Percentiles rank a stretch among this genome's conserved stretches.
These are phyloP conservation scores for Ptycholaimellus sp. DNA, from an alignment of 2,888 invertebrate genomes.

Conservation along the genomic window DNA sequence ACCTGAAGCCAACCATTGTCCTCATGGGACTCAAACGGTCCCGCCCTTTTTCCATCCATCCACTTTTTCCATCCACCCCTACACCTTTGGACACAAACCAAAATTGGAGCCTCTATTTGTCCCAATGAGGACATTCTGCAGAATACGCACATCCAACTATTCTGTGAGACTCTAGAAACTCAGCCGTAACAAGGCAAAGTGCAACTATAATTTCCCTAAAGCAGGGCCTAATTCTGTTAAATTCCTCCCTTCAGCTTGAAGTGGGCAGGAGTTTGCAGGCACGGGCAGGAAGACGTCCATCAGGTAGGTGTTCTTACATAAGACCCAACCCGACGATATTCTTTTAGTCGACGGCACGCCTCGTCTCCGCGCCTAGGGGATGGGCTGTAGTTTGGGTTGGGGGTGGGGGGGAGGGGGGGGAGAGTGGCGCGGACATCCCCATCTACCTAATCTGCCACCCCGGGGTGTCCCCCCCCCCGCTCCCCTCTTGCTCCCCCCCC, in stretches of 20 bases:
- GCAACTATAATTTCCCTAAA: too few species aligned
- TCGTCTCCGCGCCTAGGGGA: conserved; percentile 75
- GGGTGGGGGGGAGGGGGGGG: background rate
- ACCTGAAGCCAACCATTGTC: conserved; percentile 17
- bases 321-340: conserved; percentile 99
- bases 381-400: conserved; percentile 8
- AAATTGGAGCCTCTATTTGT: background rate
- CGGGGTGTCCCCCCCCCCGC: conserved; percentile 97
- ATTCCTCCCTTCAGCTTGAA: background rate
- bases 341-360: conserved; percentile 90
- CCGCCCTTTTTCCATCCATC: background rate
- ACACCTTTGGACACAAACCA: background rate
- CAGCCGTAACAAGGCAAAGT: too few species aligned
- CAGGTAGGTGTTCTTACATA: conserved; percentile 99
- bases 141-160: too few species aligned
- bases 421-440: conserved; percentile 54
- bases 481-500: conserved; percentile 81
- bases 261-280: too few species aligned
- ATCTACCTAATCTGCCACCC: conserved; percentile 98
- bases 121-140: background rate
- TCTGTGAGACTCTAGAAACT: too few species aligned
- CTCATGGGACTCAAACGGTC: conserved; percentile 23
- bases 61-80: background rate
- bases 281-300: conserved; percentile 97
- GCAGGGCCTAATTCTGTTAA: too few species aligned